phyloP scores from a whole-genome alignment of 2,113 vertebrate species.

The Osmerus mordax region DNA sequence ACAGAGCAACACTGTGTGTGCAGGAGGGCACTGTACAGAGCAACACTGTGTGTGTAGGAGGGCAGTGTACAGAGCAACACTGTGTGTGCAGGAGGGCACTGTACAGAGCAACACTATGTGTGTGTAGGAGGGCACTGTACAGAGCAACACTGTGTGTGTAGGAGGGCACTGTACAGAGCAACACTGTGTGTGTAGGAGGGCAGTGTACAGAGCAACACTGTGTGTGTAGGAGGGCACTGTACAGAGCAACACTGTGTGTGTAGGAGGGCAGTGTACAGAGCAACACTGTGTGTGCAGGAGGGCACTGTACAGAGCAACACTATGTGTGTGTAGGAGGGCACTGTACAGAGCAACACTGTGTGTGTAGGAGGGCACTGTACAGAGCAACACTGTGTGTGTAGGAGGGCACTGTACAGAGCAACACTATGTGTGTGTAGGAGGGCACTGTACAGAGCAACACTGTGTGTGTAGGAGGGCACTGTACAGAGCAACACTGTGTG shows the following conservation, averaged over 20 bases:
- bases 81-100: slow-evolving; percentile 21
- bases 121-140: neutral
- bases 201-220: no score
- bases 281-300: slow-evolving; percentile 24
- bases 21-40: neutral
- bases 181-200: slow-evolving; percentile 22
- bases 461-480: slow-evolving; percentile 13
- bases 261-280: neutral
- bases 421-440: slow-evolving; percentile 24
- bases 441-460: no score
- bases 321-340: slow-evolving; percentile 25
- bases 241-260: no score
- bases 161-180: neutral
- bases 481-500: no score
- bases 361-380: slow-evolving; percentile 7
- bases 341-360: no score
- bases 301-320: no score
- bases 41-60: no score
- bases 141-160: no score
- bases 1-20: slow-evolving; percentile 22
- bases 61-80: no score
- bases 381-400: no score
- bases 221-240: slow-evolving; percentile 10
- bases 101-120: slow-evolving; percentile 14
- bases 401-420: neutral